phyloP scores from a whole-genome alignment of 2,797 vertebrate species.

The Gymnoscopelus braueri region DNA sequence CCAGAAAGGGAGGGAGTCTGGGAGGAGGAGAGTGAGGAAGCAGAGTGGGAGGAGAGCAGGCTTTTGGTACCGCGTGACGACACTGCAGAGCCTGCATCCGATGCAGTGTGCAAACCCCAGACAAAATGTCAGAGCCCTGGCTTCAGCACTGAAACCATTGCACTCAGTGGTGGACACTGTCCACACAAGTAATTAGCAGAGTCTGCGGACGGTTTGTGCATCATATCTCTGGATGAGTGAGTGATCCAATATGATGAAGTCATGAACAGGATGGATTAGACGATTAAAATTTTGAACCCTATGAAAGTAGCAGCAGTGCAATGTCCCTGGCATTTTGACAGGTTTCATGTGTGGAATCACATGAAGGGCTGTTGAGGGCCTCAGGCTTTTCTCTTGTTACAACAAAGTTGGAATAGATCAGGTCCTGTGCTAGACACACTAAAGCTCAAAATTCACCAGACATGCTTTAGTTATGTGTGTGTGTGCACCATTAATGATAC shows the following conservation, averaged over 20 bases:
- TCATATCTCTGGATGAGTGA: conserved; percentile 36
- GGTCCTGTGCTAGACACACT: neutral
- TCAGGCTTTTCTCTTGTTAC: conserved; percentile 23
- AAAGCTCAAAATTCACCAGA: neutral
- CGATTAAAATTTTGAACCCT: conserved; percentile 29
- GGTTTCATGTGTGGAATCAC: too few species aligned
- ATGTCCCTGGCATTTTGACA: too few species aligned
- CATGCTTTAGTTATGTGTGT: neutral
- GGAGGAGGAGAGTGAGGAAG: conserved; percentile 13
- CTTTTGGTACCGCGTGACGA: conserved; percentile 55
- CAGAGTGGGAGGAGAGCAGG: conserved; percentile 29
- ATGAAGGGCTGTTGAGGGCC: conserved; percentile 18
- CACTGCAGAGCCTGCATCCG: conserved; percentile 52
- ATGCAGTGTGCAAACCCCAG: conserved; percentile 24
- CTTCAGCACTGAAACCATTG: conserved; percentile 1
- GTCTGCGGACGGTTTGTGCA: conserved; percentile 8
- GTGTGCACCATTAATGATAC: too few species aligned
- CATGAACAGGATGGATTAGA: conserved; percentile 30
- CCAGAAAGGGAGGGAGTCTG: conserved; percentile 61
- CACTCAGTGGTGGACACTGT: neutral
- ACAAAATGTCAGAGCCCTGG: conserved; percentile 11
- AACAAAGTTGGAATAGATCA: neutral
- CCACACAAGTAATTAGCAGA: conserved; percentile 24
- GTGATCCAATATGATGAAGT: conserved; percentile 37
- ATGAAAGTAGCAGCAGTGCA: neutral